Evolutionary conservation across 2,113 vertebrate species (phyloP), one percentile per base, ranked within the genome.

Genomic region (Cariama cristata): DNA sequence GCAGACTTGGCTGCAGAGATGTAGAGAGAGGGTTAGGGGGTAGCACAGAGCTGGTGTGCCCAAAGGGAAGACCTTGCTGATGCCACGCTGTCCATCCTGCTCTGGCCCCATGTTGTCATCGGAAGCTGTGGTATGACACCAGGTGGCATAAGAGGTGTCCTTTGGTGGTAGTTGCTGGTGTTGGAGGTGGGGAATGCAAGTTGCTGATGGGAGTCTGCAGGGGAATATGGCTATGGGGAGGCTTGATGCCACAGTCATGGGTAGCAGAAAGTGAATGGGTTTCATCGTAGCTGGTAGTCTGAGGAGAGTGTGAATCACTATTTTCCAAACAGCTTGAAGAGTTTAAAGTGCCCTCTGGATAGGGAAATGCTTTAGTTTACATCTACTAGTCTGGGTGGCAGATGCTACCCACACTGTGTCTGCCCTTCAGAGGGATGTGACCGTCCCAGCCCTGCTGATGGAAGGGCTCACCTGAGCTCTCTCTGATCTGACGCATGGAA

Each of bases 381-480:
- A 33, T 56, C 45, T 40, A 0, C 50, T 22, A 4, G 7, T n/a
- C 28, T 59, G 56, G 12, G 14, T 62, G 23, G 33, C 30, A 62
- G 38, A 12, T 30, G 6, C 33, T 68, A 9, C 49, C 27, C 30
- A 20, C 3, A 3, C 12, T 14, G 6, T 21, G 3, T n/a, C 55
- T 60, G n/a, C 9, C 24, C 40, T 64, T 68, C 0, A 0, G 63
- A 50, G 30, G 0, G 4, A 44, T 7, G 22, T 45, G 19, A 10
- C 32, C 58, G 27, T 9, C n/a, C 22, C 23, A 74, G 24, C 38
- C 33, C 30, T 77, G 13, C n/a, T 35, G n/a, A 19, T 42, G n/a
- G 60, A 50, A 67, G 44, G n/a, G 33, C 32, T 59, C 44, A 24
- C 47, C 8, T 28, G 71, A 67, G 38, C 22, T 32, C 55, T 47